These are phyloP conservation scores for Parazoanthus swiftii DNA, from an alignment of 92 coral and sea anemone species.

Conservation along the genomic window DNA sequence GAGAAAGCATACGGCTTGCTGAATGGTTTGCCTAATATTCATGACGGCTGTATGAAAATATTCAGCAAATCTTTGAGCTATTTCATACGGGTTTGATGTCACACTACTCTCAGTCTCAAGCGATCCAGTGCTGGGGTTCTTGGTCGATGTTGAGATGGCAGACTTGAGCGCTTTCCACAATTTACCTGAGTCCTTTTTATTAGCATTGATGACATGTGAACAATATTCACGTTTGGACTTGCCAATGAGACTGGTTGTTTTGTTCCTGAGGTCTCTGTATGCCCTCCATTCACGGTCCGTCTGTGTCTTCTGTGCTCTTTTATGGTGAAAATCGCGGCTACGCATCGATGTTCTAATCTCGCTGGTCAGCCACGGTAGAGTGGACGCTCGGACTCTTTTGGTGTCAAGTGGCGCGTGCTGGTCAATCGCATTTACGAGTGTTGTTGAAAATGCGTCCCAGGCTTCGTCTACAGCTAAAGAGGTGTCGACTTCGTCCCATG, in stretches of 20 bases:
- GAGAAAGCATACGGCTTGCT: neutral
- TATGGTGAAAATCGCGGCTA: conserved; percentile 35
- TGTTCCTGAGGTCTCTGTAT: conserved; percentile 37
- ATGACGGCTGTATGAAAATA: neutral
- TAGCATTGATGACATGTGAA: conserved; percentile 19
- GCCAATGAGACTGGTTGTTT: conserved; percentile 43
- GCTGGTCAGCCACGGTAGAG: conserved; percentile 23
- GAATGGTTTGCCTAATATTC: conserved; percentile 3
- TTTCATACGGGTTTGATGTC: conserved; percentile 18
- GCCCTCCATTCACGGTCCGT: conserved; percentile 1
- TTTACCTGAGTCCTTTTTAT: conserved; percentile 35
- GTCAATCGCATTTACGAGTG: neutral
- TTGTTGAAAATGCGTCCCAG: too few relatives aligned
- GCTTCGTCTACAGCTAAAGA: conserved; percentile 25
- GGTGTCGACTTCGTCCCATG: too few relatives aligned
- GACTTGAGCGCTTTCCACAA: conserved; percentile 41
- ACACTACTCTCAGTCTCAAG: conserved; percentile 34
- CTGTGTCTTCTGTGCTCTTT: conserved; percentile 36
- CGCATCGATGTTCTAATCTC: neutral
- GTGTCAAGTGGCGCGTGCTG: conserved; percentile 30
- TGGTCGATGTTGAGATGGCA: neutral
- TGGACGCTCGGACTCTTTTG: conserved; percentile 18
- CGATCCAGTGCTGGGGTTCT: conserved; percentile 16
- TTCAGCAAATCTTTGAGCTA: conserved; percentile 25
- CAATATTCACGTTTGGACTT: conserved; percentile 33